Evolutionary conservation across 1,140 invertebrate genomes (phyloP), one percentile per base, ranked within the genome.

Genomic region (Drosophila neocordata): DNA sequence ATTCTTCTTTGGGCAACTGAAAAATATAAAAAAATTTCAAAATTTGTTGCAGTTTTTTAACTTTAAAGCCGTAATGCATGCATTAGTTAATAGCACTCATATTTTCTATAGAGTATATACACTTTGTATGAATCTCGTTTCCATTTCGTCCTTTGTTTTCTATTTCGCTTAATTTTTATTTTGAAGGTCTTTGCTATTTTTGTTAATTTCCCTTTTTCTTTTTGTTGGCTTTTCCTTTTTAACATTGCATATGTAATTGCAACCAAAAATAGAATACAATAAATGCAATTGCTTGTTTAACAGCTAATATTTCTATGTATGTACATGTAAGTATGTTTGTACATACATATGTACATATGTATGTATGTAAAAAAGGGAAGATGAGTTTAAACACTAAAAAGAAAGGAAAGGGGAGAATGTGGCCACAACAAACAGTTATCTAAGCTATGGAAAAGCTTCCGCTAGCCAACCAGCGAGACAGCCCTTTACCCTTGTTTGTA

Each of bases 231-330:
- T 71, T 44, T 65, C 62, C 63, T 79, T 71, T 44, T 67, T 66
- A 38, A 53, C 80, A 55, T 73, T 85, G 81, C 77, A 85, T 85
- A 70, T 73, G 73, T 77, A 85, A 84, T 85, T 84, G 61, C 27
- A 41, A 63, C 27, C 3, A 31, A 31, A 31, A 31, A 31, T 6
- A 31, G 7, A 61, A 57, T 27, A 60, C 53, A 66, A 78, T 66
- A 60, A 53, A 38, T 58, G 34, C 58, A 44, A 53, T 15, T 37
- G 56, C 64, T 77, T 77, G 69, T 73, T 85, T 64, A 67, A 68
- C 77, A 68, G 73, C 77, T 74, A 80, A 73, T 80, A 82, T 74
- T 68, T 83, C 57, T 55, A 20, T 6, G 41, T 13, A 2, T 8
- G 24, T 24, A 24, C 4, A 4, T 24, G 4, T 24, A 24, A 2